Evolutionary conservation across 2,113 vertebrate species (phyloP).

Genomic region (Xenopus laevis): DNA sequence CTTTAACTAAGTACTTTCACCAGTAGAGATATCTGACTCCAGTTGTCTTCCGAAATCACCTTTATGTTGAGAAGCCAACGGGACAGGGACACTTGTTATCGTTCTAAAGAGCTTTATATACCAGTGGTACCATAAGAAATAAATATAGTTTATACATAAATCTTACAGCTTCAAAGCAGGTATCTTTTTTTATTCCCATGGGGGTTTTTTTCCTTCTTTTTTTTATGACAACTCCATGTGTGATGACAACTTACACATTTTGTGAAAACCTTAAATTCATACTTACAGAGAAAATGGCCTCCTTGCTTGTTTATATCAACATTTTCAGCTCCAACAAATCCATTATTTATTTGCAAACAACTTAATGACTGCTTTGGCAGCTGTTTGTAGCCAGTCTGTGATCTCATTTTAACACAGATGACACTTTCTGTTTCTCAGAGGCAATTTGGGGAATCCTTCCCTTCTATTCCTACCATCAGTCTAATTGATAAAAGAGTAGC

Average conservation of each 20-base stretch:
- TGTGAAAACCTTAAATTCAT: slow-evolving; percentile 35
- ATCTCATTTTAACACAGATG: slow-evolving; percentile 67
- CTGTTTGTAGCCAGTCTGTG: slow-evolving; percentile 72
- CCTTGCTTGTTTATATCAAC: slow-evolving; percentile 63
- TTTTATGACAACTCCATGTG: neutral
- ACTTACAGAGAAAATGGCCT: slow-evolving; percentile 47
- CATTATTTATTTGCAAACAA: slow-evolving; percentile 77
- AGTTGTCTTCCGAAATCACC: too few species aligned
- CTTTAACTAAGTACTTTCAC: too few species aligned
- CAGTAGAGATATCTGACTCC: too few species aligned
- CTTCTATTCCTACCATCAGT: slow-evolving; percentile 61
- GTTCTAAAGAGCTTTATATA: too few species aligned
- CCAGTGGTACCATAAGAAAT: neutral
- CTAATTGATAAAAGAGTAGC: slow-evolving; percentile 61
- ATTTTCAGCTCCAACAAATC: slow-evolving; percentile 62
- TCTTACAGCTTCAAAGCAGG: slow-evolving; percentile 9
- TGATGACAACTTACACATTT: slow-evolving; percentile 33
- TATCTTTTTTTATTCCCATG: neutral
- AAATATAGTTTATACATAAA: neutral
- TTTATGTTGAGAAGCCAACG: too few species aligned
- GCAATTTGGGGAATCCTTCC: slow-evolving; percentile 60
- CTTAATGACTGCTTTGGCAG: slow-evolving; percentile 77
- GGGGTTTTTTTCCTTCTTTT: neutral
- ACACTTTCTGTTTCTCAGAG: slow-evolving; percentile 67
- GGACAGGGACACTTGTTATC: too few species aligned